A percentile compares a stretch with the other conserved stretches of the same genome.
Evolutionary conservation across 2,888 invertebrate genomes (phyloP).

Genomic region (Venusia cambrica): DNA sequence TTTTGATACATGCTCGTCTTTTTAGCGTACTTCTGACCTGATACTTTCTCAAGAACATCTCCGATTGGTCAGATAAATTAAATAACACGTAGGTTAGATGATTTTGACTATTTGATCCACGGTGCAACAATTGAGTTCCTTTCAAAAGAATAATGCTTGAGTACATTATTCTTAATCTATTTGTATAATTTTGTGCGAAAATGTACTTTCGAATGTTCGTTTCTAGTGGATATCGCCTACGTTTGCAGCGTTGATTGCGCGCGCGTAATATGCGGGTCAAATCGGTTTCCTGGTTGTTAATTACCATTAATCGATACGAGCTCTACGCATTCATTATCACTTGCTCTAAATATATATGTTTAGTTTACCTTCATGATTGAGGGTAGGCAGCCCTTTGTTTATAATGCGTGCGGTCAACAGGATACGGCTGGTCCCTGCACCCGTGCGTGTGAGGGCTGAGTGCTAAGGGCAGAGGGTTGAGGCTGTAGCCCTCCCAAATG

Average conservation of each 20-base stretch:
- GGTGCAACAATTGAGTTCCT: too few species aligned
- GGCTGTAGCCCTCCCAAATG: conserved; percentile 53
- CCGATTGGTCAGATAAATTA: too few species aligned
- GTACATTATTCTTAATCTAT: too few species aligned
- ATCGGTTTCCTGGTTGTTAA: conserved; percentile 48
- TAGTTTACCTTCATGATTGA: conserved; percentile 42
- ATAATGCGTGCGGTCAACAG: conserved; percentile 48
- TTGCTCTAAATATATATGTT: conserved; percentile 26
- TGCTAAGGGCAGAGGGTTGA: too few species aligned
- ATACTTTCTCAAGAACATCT: too few species aligned
- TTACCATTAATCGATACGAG: conserved; percentile 54
- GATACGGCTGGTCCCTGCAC: conserved; percentile 44
- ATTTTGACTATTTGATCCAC: too few species aligned
- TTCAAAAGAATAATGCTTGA: too few species aligned
- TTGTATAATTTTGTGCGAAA: conserved; percentile 14
- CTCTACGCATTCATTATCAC: conserved; percentile 28
- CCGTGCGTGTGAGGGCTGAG: conserved; percentile 47
- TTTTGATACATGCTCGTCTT: too few species aligned
- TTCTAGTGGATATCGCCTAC: conserved; percentile 24
- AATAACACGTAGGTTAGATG: too few species aligned
- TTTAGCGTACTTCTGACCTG: too few species aligned
- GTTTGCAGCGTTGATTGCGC: too few species aligned
- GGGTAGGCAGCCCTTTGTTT: conserved; percentile 54
- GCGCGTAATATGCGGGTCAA: conserved; percentile 55
- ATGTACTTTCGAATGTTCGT: too few species aligned